Conservation (phyloP, 2,113 vertebrate species). For the Eira barbara region DNA sequence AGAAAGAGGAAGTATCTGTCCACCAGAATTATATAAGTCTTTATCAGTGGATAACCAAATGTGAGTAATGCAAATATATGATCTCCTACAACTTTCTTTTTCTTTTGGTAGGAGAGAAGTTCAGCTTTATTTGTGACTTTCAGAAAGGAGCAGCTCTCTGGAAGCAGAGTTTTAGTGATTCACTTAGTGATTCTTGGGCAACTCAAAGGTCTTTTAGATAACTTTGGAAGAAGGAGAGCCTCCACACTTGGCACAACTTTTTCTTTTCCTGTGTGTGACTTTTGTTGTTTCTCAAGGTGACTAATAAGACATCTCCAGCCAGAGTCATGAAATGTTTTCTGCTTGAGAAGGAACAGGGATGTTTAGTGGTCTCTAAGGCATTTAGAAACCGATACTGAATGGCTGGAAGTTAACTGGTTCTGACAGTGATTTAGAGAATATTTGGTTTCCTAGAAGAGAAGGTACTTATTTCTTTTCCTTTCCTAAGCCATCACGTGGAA, state of each 20-base stretch:
- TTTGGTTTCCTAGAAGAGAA: conserved; percentile 46
- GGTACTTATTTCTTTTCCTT: not conserved
- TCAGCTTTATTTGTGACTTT: not conserved
- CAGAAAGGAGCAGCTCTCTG: not conserved
- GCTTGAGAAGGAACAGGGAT: conserved; percentile 28
- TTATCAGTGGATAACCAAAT: not conserved
- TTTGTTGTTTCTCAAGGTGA: conserved; percentile 50
- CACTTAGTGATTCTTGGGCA: not conserved
- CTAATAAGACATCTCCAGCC: conserved; percentile 50
- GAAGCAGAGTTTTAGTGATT: not conserved
- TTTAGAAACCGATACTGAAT: conserved; percentile 27
- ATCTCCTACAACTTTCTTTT: not conserved
- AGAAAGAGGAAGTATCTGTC: not conserved
- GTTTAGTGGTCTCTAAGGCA: not conserved
- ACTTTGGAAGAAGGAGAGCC: not conserved
- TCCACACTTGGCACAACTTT: not conserved
- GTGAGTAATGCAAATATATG: not conserved
- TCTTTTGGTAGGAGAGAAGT: not conserved
- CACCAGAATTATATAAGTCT: not conserved
- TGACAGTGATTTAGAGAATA: conserved; percentile 56
- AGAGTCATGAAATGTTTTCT: conserved; percentile 51
- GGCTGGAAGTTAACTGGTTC: conserved; percentile 27
- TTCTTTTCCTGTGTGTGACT: not conserved
- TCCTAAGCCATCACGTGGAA: not conserved
- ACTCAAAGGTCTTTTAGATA: conserved; percentile 23